Conservation (phyloP, 2,113 vertebrate genomes). For the Nothoprocta perdicaria region DNA sequence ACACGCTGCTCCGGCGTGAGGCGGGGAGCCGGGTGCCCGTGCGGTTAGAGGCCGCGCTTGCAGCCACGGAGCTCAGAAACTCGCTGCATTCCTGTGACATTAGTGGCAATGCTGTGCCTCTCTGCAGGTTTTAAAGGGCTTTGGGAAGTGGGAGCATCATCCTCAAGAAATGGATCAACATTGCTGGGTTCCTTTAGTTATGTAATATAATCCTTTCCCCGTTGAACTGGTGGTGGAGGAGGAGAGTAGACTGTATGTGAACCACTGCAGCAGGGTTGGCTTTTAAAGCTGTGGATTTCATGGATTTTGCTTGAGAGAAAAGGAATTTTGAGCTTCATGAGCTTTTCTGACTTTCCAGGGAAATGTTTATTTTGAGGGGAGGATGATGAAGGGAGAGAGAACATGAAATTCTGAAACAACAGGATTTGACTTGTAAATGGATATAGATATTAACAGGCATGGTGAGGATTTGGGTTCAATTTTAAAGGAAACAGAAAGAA, state of each 20-base stretch:
- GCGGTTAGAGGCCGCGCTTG: too few relatives aligned
- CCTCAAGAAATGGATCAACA: neutral
- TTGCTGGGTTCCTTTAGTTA: neutral
- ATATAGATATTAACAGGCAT: neutral
- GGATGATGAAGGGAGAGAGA: neutral
- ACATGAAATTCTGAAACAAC: accelerated
- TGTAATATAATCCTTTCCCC: neutral
- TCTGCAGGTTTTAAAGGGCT: neutral
- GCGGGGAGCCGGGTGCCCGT: accelerated
- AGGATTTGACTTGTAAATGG: neutral
- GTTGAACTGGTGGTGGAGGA: neutral
- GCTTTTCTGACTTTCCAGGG: neutral
- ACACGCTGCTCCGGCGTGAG: neutral
- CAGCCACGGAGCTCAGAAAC: neutral
- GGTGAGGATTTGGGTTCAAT: accelerated
- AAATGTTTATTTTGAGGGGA: neutral
- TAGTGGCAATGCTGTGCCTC: neutral
- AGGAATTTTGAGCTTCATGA: neutral
- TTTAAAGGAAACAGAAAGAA: neutral
- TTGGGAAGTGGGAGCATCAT: neutral
- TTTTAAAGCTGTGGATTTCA: neutral
- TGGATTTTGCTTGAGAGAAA: neutral
- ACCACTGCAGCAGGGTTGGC: neutral
- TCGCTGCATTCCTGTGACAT: neutral
- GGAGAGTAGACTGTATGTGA: neutral